These are phyloP conservation scores for Laterallus jamaicensis DNA, from an alignment of 2,113 vertebrate species.

Conservation along the genomic window DNA sequence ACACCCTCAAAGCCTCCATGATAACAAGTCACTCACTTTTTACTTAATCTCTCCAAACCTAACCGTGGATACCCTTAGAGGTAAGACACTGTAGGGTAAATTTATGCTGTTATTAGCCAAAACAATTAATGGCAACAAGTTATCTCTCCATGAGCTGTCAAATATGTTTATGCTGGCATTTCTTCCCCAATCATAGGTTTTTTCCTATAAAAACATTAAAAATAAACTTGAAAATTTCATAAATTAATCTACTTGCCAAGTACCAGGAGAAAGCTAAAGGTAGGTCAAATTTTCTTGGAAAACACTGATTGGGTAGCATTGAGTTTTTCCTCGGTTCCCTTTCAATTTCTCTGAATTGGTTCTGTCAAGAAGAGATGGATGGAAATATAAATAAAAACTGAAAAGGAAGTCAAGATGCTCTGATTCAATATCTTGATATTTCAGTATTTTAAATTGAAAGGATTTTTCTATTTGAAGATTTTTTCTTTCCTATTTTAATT, in stretches of 20 bases:
- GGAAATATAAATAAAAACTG: slow-evolving; percentile 30
- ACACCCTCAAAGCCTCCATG: not conserved
- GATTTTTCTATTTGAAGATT: slow-evolving; percentile 13
- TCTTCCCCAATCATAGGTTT: not conserved
- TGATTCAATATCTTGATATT: slow-evolving; percentile 32
- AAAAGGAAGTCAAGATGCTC: slow-evolving; percentile 26
- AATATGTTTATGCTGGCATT: not conserved
- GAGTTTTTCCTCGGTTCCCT: slow-evolving; percentile 8
- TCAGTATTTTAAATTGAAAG: slow-evolving; percentile 12
- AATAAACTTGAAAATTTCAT: not conserved
- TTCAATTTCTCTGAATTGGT: slow-evolving; percentile 14
- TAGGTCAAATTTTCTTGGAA: not conserved
- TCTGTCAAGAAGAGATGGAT: slow-evolving; percentile 24
- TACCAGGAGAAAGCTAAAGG: not conserved
- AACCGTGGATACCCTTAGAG: not conserved
- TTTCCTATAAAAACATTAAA: not conserved
- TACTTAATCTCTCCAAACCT: not conserved
- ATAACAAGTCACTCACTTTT: not conserved
- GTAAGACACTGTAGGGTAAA: not conserved
- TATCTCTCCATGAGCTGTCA: not conserved
- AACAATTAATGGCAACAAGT: not conserved
- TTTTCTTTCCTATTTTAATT: slow-evolving; percentile 17
- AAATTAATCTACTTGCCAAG: not conserved
- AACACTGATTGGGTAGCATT: not conserved
- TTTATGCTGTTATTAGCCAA: not conserved